Percentiles rank a stretch among this genome's conserved stretches.
These are phyloP conservation scores for Frieseomelitta varia DNA, from an alignment of 1,140 invertebrate species.

Conservation along the genomic window DNA sequence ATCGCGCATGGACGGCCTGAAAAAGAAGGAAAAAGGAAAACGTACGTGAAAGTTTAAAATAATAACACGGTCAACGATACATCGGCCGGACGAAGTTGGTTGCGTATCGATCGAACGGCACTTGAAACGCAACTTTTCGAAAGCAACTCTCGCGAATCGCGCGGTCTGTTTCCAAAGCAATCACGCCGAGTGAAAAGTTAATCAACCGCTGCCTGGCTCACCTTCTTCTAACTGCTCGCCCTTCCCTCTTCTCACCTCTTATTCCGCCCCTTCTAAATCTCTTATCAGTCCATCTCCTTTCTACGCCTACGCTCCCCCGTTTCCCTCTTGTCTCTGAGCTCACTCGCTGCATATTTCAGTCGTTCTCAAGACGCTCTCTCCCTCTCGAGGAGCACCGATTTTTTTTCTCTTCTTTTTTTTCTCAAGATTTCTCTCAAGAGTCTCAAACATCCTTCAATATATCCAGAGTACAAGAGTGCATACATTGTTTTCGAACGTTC, in stretches of 20 bases:
- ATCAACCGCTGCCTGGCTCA: constrained; percentile 18
- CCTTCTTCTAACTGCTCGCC: background rate
- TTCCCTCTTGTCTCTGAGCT: background rate
- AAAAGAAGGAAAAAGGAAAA: background rate
- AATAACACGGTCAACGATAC: constrained; percentile 14
- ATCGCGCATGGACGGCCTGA: background rate
- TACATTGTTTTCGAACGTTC: too few relatives aligned
- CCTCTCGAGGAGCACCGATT: background rate
- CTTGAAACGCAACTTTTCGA: constrained; percentile 27
- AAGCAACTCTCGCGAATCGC: constrained; percentile 10
- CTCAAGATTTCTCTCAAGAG: background rate
- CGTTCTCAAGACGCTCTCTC: constrained; percentile 2
- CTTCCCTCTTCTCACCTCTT: constrained; percentile 17
- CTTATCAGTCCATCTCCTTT: constrained; percentile 17
- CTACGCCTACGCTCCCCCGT: background rate
- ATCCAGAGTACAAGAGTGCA: background rate
- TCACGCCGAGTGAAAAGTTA: constrained; percentile 44
- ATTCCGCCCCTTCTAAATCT: constrained; percentile 35
- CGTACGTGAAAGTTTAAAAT: background rate
- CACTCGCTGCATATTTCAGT: constrained; percentile 20
- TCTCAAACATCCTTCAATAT: constrained; percentile 7
- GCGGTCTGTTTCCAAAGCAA: constrained; percentile 14
- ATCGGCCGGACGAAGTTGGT: constrained; percentile 13
- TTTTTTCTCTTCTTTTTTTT: constrained; percentile 10
- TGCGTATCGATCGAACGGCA: constrained; percentile 19